Base-by-base conservation (phyloP, 2,888 invertebrate genomes). In the Nowickia ferox region DNA sequence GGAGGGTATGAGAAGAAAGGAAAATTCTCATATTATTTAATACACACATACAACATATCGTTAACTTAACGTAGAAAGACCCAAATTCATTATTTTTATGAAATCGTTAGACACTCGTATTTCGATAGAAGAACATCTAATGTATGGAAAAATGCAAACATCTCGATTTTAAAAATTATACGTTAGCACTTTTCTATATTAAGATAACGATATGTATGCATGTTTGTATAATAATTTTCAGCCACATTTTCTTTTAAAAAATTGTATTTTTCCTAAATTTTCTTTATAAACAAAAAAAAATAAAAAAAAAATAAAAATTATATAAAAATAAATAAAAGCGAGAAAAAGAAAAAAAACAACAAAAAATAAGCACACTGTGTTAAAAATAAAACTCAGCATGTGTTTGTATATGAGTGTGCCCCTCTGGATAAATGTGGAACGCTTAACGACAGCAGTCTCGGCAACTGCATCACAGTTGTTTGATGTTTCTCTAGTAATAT, bases 371-470 rank as follows among this genome's bases (percentile, higher is more conserved):
- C 42, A 30, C 42, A 15, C 8, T 30, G 11, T 42, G 42, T 57
- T 22, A 11, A 46, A 51, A 77, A 72, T 77, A 75, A 53, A 77
- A 30, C 83, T 76, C 88, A 88, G 86, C 74, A 89, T 89, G 89
- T 89, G 89, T 87, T 86, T 89, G 72, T 89, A 88, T 71, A 88
- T 89, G 88, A 89, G 87, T 68, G 88, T 88, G 59, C 89, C 89
- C 75, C 88, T 87, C 68, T 89, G 89, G 88, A 88, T 88, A 87
- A 87, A 88, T 88, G 87, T 89, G 86, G 88, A 89, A 85, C 88
- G 88, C 87, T 85, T 89, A 71, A 88, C 88, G 77, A 86, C 87
- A 74, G 89, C 88, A 13, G 76, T 88, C 72, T 88, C 86, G 61
- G 80, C 87, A n/a, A 87, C 87, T 65, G 88, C 88, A 48, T 86